These are phyloP conservation scores for Zophobas atratus DNA, from an alignment of 1,140 invertebrate species.

Conservation along the genomic window DNA sequence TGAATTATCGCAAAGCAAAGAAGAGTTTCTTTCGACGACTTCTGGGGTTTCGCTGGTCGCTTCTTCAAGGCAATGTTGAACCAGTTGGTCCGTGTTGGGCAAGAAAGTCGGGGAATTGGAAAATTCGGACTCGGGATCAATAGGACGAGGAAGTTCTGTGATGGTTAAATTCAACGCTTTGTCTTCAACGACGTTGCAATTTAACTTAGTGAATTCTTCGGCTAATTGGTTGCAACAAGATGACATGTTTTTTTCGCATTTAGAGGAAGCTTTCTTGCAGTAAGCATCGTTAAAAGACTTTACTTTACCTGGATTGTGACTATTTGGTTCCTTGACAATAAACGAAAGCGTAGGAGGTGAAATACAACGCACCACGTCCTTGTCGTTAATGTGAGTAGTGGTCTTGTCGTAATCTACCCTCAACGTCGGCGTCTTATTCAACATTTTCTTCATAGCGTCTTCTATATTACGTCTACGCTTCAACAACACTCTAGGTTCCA, in stretches of 20 bases:
- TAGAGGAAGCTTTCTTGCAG: slow-evolving; percentile 15
- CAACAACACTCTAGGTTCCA: slow-evolving; percentile 19
- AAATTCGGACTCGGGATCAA: slow-evolving; percentile 37
- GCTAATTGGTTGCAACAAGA: slow-evolving; percentile 25
- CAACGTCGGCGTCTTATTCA: slow-evolving; percentile 16
- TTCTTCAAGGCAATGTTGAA: slow-evolving; percentile 35
- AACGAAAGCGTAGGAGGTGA: slow-evolving; percentile 28
- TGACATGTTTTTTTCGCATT: slow-evolving; percentile 22
- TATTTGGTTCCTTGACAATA: background rate
- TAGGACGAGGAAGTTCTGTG: slow-evolving; percentile 4
- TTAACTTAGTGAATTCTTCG: slow-evolving; percentile 15
- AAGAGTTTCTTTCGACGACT: background rate
- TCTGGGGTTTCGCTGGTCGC: slow-evolving; percentile 5
- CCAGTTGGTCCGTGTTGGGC: slow-evolving; percentile 22
- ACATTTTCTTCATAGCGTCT: slow-evolving; percentile 36
- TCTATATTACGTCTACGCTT: slow-evolving; percentile 14
- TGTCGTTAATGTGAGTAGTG: slow-evolving; percentile 30
- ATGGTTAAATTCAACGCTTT: slow-evolving; percentile 38
- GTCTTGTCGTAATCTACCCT: slow-evolving; percentile 50
- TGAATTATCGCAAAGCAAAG: slow-evolving; percentile 36
- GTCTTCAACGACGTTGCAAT: slow-evolving; percentile 29
- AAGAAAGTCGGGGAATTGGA: slow-evolving; percentile 48
- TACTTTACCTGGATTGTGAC: slow-evolving; percentile 27
- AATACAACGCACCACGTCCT: slow-evolving; percentile 33
- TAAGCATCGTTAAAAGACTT: slow-evolving; percentile 1